A percentile compares a stretch with the other conserved stretches of the same genome.
Evolutionary conservation across 2,888 invertebrate species (phyloP).

Genomic region (Dryomyza anilis): DNA sequence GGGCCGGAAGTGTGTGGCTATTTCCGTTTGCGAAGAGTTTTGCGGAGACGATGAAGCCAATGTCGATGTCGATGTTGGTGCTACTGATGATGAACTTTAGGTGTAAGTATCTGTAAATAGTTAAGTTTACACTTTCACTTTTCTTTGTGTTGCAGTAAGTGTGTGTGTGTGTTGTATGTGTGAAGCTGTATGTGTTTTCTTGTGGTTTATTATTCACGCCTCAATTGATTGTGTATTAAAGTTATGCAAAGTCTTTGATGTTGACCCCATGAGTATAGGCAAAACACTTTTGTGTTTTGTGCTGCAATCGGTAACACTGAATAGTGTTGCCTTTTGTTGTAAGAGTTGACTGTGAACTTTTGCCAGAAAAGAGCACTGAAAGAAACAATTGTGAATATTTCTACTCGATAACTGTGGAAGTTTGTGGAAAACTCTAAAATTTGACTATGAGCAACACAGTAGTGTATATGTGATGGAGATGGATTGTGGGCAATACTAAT

Average conservation of each 20-base stretch:
- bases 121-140: constrained; percentile 49
- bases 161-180: constrained; percentile 8
- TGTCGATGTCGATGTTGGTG: not conserved
- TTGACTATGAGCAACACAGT: no score
- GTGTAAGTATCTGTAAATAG: constrained; percentile 26
- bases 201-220: constrained; percentile 60
- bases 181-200: constrained; percentile 47
- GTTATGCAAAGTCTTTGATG: constrained; percentile 42
- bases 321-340: constrained; percentile 16
- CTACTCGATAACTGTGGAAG: no score
- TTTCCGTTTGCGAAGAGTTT: constrained; percentile 1
- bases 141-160: constrained; percentile 18
- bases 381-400: no score
- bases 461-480: no score
- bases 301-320: no score
- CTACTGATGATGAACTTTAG: constrained; percentile 19
- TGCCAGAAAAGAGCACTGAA: no score
- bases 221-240: constrained; percentile 60
- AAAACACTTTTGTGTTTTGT: no score
- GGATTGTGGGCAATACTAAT: no score
- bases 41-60: not conserved
- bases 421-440: no score
- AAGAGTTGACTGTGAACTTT: no score
- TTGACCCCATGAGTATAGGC: no score
- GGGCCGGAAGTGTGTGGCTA: constrained; percentile 4